Evolutionary conservation across 2,797 vertebrate species (phyloP), one percentile per base, ranked within the genome.

Genomic region (Chanos chanos): DNA sequence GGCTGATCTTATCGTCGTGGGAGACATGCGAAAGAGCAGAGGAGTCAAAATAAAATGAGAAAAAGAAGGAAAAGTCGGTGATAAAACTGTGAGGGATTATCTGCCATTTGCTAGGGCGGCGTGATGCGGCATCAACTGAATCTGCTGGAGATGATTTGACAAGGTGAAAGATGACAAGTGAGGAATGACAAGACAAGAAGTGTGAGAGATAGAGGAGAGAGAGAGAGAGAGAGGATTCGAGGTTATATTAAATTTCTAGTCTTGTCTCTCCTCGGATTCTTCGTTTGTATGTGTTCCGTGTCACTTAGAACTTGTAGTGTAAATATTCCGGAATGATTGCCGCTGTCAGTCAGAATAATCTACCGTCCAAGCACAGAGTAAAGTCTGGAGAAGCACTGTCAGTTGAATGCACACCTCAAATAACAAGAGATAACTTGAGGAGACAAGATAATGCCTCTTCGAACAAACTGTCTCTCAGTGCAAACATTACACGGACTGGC

Each of bases 11-110:
- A 85, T 91, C 86, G 61, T 84, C 68, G 76, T 86, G 83, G 76
- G 75, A 72, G 34, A 82, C 85, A 81, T 83, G 77, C 71, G 75
- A 83, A 85, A 74, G 59, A 82, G 76, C 81, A 81, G 81, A 77
- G 53, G 55, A 76, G 83, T 78, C 70, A 77, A 66, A 81, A 86
- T 70, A 67, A 59, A 7, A 40, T 73, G 43, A 75, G 51, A 33
- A 59, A 7, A 40, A 73, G 43, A 75, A 51, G 33, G 68, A 44
- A 21, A 85, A 73, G 82, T 77, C 87, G 81, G 84, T 67, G 82
- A 88, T 89, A 86, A 83, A 87, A 85, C 83, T 75, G 71, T 66
- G 54, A 80, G 79, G 86, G 87, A 90, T 91, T 91, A 91, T 87
- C 83, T 84, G 80, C 86, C 79, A 81, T 85, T 86, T 80, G 76